Percentiles rank a stretch among this genome's conserved stretches.
Evolutionary conservation across 1,140 invertebrate genomes (phyloP).

Genomic region (Tetramorium parvispinum): DNA sequence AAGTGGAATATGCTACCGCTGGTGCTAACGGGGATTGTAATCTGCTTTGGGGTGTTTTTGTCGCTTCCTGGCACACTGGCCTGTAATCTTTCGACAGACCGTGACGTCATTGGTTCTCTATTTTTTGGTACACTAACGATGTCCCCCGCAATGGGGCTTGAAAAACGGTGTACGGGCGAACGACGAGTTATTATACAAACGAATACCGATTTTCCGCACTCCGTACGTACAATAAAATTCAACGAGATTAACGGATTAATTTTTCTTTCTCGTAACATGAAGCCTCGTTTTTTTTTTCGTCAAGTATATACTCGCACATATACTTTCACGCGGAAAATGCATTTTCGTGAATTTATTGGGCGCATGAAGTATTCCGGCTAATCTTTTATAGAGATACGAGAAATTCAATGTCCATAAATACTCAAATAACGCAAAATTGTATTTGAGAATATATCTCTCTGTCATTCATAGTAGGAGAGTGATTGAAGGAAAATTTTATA

Average conservation of each 20-base stretch:
- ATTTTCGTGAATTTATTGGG: neutral
- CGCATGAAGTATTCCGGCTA: neutral
- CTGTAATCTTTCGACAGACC: slow-evolving; percentile 54
- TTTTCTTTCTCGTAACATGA: slow-evolving; percentile 65
- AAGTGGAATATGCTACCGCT: slow-evolving; percentile 27
- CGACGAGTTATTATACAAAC: slow-evolving; percentile 39
- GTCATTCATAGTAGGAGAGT: neutral
- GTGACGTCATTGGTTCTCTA: slow-evolving; percentile 34
- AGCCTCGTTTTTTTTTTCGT: neutral
- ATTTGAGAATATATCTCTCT: neutral
- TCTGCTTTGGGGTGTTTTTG: slow-evolving; percentile 61
- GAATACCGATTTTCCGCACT: neutral
- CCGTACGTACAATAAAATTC: slow-evolving; percentile 18
- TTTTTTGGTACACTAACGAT: slow-evolving; percentile 30
- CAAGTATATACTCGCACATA: too few relatives aligned
- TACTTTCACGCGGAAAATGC: slow-evolving; percentile 4
- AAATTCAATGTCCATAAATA: slow-evolving; percentile 28
- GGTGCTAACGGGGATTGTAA: slow-evolving; percentile 31
- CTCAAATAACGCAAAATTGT: neutral
- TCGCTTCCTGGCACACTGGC: slow-evolving; percentile 42
- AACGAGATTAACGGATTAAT: slow-evolving; percentile 77
- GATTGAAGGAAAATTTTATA: neutral
- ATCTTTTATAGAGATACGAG: neutral
- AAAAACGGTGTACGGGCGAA: slow-evolving; percentile 9
- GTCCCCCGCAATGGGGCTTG: neutral